Evolutionary conservation across 1,140 invertebrate genomes (phyloP), one percentile per base, ranked within the genome.

Genomic region (Drosophila biarmipes): DNA sequence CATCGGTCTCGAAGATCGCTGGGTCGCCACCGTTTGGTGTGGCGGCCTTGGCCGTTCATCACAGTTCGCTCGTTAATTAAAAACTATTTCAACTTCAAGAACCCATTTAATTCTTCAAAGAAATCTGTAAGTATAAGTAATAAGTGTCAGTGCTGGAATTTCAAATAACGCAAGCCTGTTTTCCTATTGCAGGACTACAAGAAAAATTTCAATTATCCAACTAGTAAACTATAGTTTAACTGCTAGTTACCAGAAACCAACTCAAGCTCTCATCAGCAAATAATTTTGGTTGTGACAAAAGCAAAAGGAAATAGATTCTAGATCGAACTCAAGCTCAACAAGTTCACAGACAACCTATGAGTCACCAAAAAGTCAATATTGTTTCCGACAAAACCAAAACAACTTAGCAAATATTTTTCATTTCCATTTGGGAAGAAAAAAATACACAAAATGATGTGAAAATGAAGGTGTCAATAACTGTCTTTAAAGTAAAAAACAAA

Each of bases 21-120:
- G 29, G 62, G 84, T 78, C 81, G 81, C 67, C 77, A 54, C 74
- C 73, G 31, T 3, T 3, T 43, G 42, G 61, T 61, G 81, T 62
- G 81, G 82, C 57, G 74, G 82, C 73, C 57, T 59, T 24, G 27
- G 42, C 51, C 34, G 10, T 48, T 69, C 19, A 56, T 46, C 55
- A 56, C 69, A 48, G 48, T 68, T 52, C n/a, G 5, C 66, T 66
- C n/a, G 5, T 68, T 55, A 68, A 46, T 52, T 66, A 27, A 53
- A 43, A 34, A 12, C 14, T 34, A 69, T 17, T 51, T 17, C 1
- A 7, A 35, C 15, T 7, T 14, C 21, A 14, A 29, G 17, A 46
- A 31, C 10, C 12, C 11, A 3, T 27, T 12, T 12, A 62, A 37
- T 34, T 24, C 15, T 14, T 8, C 8, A 7, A 34, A 19, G 2